These are phyloP conservation scores for Plecturocebus donacophilus DNA, from an alignment of 2,113 vertebrate species.

Conservation along the genomic window DNA sequence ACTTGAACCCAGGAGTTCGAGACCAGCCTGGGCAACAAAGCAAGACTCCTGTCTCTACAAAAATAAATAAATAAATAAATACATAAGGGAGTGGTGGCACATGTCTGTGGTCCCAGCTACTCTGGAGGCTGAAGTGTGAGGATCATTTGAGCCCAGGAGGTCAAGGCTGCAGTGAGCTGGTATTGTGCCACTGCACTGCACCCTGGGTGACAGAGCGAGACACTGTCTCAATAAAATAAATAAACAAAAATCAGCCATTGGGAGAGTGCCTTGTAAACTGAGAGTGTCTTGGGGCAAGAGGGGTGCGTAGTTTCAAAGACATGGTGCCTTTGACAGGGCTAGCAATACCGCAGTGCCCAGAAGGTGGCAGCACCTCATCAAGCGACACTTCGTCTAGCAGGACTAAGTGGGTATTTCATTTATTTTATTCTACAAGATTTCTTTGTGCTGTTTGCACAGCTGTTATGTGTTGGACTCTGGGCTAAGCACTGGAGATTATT, in stretches of 20 bases:
- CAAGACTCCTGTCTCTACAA: neutral
- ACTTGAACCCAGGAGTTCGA: neutral
- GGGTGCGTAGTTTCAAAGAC: rapidly evolving
- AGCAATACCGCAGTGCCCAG: neutral
- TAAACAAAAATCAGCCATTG: neutral
- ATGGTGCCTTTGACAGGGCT: neutral
- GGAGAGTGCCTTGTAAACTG: neutral
- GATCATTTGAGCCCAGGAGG: no score
- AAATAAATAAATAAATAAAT: no score
- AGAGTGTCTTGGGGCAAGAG: neutral
- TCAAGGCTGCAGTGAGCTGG: no score
- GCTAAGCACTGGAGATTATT: neutral
- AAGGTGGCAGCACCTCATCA: constrained; percentile 34
- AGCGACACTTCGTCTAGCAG: neutral
- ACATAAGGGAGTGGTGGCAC: no score
- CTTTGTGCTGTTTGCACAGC: neutral
- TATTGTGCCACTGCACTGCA: neutral
- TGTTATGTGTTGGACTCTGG: neutral
- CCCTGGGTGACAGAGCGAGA: neutral
- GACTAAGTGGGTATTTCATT: neutral
- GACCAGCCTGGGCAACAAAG: neutral
- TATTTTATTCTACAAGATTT: neutral
- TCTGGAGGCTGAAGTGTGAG: no score
- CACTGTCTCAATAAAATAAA: neutral
- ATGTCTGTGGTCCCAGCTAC: no score